Base-by-base conservation (phyloP, 2,888 invertebrate species). In the Drosophila tripunctata region DNA sequence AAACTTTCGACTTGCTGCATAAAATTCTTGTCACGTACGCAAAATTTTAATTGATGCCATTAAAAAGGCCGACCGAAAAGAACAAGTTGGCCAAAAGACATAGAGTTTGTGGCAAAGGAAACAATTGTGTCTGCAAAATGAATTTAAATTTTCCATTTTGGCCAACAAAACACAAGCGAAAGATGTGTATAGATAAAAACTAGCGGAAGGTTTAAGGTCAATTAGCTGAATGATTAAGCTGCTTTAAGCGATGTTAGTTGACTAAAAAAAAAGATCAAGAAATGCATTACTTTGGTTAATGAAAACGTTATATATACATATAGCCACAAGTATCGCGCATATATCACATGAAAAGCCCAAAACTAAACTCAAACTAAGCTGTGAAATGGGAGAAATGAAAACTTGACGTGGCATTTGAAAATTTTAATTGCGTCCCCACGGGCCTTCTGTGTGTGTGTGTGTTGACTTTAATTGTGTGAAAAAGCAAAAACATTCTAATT, bases 41-140 rank as follows among this genome's bases (percentile, higher is more conserved):
- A 88, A 86, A 64, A 82, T 89, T 89, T 89, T 89, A 89, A 89
- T 89, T 89, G 89, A 79, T 70, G 84, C 88, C 73, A 83, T 83
- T 86, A 79, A 85, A 79, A 79, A 67, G 83, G 78, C 66, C 56
- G 61, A 48, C 64, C 35, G 10, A 27, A 50, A 48, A 33, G 27
- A 62, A 41, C 27, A 35, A 61, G 56, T 30, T 30, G 33, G 41
- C 27, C n/a, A 31, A 14, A 50, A 63, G 43, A 21, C 47, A 54
- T 14, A 38, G 36, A 45, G 50, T 50, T 10, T 10, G 22, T 17
- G 24, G 38, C 15, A 22, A 22, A 10, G 70, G 48, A 80, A 83
- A 50, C 44, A 51, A 68, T 63, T 55, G 66, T 43, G 57, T 44
- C 12, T 38, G 36, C 61, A n/a, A 72, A 79, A 61, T 82, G 66